phyloP scores from a whole-genome alignment of 2,888 invertebrate species.

The Drosophila yooni region DNA sequence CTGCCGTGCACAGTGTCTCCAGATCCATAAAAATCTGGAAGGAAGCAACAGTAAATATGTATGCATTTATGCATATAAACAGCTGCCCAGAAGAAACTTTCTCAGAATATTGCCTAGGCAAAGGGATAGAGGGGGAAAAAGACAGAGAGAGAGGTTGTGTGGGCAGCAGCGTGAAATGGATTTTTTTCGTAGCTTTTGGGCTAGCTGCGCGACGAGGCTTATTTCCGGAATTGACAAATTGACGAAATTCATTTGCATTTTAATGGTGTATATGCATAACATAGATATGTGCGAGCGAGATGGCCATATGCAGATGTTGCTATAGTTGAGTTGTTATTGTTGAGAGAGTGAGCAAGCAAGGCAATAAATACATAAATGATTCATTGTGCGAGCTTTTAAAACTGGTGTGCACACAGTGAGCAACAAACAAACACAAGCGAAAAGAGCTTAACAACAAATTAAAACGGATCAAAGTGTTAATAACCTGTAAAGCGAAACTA shows the following conservation, averaged over 20 bases:
- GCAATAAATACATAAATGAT: conserved; percentile 56
- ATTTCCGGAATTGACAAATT: conserved; percentile 72
- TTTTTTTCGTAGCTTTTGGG: conserved; percentile 28
- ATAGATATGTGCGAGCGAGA: conserved; percentile 35
- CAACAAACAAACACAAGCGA: conserved; percentile 9
- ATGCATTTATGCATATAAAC: conserved; percentile 10
- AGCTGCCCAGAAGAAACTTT: conserved; percentile 48
- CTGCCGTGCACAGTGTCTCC: neutral
- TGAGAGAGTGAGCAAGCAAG: conserved; percentile 24
- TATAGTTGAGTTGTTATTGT: conserved; percentile 17
- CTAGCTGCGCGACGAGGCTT: conserved; percentile 57
- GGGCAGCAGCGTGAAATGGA: conserved; percentile 54
- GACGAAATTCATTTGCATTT: conserved; percentile 66
- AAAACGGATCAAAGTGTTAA: conserved; percentile 60
- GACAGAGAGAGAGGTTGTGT: conserved; percentile 14
- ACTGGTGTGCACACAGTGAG: conserved; percentile 8
- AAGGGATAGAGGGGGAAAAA: neutral
- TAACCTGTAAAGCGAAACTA: conserved; percentile 57
- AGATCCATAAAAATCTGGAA: conserved; percentile 30
- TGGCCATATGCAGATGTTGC: conserved; percentile 1
- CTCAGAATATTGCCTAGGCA: conserved; percentile 37
- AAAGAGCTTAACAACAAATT: conserved; percentile 29
- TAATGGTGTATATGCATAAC: conserved; percentile 13
- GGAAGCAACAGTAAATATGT: conserved; percentile 6
- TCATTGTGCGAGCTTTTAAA: conserved; percentile 40